Evolutionary conservation across 1,140 invertebrate species (phyloP).

Genomic region (Aphis gossypii): DNA sequence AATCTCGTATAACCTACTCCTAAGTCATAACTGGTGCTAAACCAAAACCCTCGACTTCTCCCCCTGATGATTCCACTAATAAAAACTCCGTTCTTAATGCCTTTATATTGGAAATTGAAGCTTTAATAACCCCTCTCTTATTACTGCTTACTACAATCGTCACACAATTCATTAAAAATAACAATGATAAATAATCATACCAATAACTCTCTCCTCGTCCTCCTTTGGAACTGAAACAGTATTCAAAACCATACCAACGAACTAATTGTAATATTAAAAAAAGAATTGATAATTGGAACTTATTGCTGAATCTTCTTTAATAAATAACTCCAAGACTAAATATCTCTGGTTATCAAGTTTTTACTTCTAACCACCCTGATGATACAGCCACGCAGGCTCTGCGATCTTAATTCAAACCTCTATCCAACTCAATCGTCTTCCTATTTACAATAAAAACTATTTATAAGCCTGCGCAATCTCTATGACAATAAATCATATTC

Average conservation of each 20-base stretch:
- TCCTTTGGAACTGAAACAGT: background rate
- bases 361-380: background rate
- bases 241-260: too few species aligned
- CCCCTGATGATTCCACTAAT: background rate
- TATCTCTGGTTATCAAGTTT: background rate
- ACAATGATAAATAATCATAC: conserved; percentile 9
- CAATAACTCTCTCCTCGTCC: background rate
- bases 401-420: background rate
- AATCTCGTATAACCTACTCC: background rate
- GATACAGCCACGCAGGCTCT: background rate
- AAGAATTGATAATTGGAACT: too few species aligned
- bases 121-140: background rate
- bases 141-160: background rate
- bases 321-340: conserved; percentile 26
- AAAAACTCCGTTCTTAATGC: background rate
- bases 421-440: background rate
- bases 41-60: background rate
- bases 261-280: too few species aligned
- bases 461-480: background rate
- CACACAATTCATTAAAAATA: background rate
- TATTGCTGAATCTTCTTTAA: conserved; percentile 35
- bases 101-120: background rate
- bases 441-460: background rate
- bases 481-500: conserved; percentile 8
- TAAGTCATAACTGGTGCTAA: background rate